Evolutionary conservation across 2,888 invertebrate genomes (phyloP).

Genomic region (Dysmachus trigonus): DNA sequence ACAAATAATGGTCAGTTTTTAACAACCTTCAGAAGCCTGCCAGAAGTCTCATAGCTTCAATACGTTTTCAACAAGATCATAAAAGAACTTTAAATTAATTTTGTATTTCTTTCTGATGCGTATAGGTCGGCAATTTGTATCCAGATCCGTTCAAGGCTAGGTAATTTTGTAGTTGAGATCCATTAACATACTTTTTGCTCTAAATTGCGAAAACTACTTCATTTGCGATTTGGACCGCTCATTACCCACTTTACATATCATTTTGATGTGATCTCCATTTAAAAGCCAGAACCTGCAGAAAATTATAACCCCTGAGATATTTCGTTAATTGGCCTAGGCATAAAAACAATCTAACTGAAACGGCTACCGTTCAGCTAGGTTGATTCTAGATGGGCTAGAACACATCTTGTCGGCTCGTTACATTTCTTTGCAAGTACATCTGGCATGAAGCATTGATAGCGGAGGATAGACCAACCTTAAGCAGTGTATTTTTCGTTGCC

Average conservation of each 20-base stretch:
- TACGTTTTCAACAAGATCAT: neutral
- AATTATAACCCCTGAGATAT: neutral
- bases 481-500: neutral
- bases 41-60: neutral
- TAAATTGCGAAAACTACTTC: neutral
- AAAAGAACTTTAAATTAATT: neutral
- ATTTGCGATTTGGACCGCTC: neutral
- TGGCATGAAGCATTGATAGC: neutral
- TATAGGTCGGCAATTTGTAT: neutral
- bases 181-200: neutral
- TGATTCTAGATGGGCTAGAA: neutral
- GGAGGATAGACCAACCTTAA: neutral
- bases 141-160: neutral
- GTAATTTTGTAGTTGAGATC: neutral
- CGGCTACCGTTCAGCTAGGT: constrained; percentile 1
- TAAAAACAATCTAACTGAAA: constrained; percentile 6
- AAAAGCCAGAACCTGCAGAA: neutral
- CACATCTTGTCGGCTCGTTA: neutral
- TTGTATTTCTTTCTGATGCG: neutral
- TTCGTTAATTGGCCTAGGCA: neutral
- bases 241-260: neutral
- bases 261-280: neutral
- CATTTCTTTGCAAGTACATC: neutral
- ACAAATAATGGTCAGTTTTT: neutral
- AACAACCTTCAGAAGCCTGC: neutral